phyloP scores from a whole-genome alignment of 2,797 vertebrate species.

The Bradypodion pumilum region DNA sequence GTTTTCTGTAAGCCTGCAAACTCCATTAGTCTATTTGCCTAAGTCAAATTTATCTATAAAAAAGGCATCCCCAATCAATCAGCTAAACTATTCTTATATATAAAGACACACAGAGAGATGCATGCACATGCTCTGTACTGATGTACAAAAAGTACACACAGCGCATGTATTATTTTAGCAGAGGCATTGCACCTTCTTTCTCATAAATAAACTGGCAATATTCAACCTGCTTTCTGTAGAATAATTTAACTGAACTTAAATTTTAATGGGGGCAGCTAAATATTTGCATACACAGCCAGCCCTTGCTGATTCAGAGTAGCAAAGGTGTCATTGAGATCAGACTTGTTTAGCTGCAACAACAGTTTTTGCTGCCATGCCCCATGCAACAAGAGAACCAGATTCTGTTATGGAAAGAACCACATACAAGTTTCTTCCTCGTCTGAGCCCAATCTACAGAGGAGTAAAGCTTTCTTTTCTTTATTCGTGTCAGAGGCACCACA shows the following conservation, averaged over 20 bases:
- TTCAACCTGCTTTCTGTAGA: not conserved
- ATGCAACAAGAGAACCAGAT: not conserved
- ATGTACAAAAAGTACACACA: not conserved
- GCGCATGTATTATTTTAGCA: not conserved
- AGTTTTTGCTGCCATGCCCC: not conserved
- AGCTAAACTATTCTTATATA: not conserved
- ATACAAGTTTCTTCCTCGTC: not conserved
- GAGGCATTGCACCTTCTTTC: not conserved
- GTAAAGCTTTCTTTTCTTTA: too few species aligned
- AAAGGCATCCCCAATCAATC: not conserved
- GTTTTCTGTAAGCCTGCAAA: not conserved
- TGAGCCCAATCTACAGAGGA: not conserved
- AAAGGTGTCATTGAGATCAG: not conserved
- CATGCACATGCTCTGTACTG: not conserved
- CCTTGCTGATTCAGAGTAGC: not conserved
- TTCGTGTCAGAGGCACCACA: too few species aligned
- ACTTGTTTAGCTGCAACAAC: not conserved
- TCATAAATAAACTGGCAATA: not conserved
- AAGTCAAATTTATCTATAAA: not conserved
- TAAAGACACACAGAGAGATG: too few species aligned
- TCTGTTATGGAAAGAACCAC: not conserved
- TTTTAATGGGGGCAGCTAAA: not conserved
- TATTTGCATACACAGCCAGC: not conserved
- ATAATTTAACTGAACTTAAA: not conserved
- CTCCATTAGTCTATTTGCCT: not conserved